Evolutionary conservation across 1,140 invertebrate species (phyloP).

Genomic region (Bombus turneri): DNA sequence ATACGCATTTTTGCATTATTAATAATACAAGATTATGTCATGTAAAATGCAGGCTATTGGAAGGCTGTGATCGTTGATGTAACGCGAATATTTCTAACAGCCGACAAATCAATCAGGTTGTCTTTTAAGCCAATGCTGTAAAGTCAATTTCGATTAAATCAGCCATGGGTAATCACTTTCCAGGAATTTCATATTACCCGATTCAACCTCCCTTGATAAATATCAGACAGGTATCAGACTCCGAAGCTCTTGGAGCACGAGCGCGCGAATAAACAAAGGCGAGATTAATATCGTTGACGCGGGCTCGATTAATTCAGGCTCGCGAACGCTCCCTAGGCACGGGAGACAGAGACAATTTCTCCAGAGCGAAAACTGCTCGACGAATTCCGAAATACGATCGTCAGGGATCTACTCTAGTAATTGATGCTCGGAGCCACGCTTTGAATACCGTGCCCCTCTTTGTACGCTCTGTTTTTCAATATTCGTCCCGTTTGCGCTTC

Average conservation of each 20-base stretch:
- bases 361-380: background rate
- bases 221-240: background rate
- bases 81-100: background rate
- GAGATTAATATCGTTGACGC: conserved; percentile 12
- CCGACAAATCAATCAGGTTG: background rate
- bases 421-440: conserved; percentile 21
- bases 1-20: background rate
- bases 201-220: background rate
- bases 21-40: background rate
- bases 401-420: conserved; percentile 1
- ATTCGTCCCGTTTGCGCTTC: background rate
- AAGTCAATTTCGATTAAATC: background rate
- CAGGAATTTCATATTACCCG: background rate
- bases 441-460: conserved; percentile 7
- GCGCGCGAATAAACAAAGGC: conserved; percentile 3
- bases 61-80: background rate
- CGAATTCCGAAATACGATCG: conserved; percentile 4
- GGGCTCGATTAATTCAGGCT: background rate
- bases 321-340: background rate
- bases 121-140: background rate
- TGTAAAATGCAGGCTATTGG: background rate
- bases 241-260: background rate
- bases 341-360: background rate
- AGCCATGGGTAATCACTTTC: background rate
- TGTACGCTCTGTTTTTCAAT: conserved; percentile 23